Percentiles rank a stretch among this genome's conserved stretches.
phyloP scores from a whole-genome alignment of 1,140 invertebrate species.

The Trichogramma pretiosum region DNA sequence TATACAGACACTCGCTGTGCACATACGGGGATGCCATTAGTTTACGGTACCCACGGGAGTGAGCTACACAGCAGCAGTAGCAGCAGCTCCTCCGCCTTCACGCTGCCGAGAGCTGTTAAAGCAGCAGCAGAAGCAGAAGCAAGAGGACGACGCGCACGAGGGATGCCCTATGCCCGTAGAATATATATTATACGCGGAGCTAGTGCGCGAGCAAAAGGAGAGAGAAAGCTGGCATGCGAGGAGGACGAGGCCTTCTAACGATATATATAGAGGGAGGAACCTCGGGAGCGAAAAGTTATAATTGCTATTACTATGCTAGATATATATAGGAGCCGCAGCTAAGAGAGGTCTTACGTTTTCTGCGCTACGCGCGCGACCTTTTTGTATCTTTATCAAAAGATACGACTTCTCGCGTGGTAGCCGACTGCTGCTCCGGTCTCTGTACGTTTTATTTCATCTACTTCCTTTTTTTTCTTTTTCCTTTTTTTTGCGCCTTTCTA shows the following conservation, averaged over 20 bases:
- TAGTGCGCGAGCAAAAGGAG: no score
- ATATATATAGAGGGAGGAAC: no score
- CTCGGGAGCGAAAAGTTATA: constrained; percentile 35
- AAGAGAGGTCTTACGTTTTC: background rate
- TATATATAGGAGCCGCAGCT: background rate
- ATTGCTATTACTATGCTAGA: constrained; percentile 33
- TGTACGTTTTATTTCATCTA: background rate
- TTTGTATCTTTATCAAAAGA: constrained; percentile 12
- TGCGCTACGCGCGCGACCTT: constrained; percentile 17
- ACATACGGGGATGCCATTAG: constrained; percentile 30
- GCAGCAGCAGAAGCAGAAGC: no score
- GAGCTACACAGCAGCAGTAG: constrained; percentile 25
- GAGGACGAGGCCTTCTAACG: no score
- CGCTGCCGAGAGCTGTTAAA: no score
- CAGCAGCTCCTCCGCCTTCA: background rate
- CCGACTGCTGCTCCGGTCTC: constrained; percentile 4
- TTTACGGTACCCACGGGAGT: constrained; percentile 36
- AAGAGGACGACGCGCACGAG: no score
- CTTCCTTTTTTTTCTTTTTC: background rate
- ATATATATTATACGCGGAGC: no score
- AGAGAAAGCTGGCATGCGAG: no score
- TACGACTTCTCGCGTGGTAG: no score
- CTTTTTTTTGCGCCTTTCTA: constrained; percentile 6
- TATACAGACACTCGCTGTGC: background rate
- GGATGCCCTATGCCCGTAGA: no score